phyloP scores from a whole-genome alignment of 2,888 invertebrate species.

The Bellardia bayeri region DNA sequence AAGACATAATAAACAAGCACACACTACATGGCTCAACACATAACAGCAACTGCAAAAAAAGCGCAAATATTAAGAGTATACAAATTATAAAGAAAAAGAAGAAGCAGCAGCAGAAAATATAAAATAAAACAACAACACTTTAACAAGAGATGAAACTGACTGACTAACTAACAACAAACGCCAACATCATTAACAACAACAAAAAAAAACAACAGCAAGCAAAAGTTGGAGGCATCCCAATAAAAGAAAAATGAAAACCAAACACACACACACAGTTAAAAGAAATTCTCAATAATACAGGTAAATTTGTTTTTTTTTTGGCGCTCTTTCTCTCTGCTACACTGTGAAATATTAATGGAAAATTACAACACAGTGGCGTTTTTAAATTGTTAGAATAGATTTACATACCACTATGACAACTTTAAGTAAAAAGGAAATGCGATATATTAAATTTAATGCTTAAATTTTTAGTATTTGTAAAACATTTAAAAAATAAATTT shows the following conservation, averaged over 20 bases:
- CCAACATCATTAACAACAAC: slow-evolving; percentile 49
- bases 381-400: background rate
- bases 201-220: background rate
- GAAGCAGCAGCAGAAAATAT: slow-evolving; percentile 12
- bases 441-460: too few species aligned
- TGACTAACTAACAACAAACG: slow-evolving; percentile 40
- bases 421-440: slow-evolving; percentile 4
- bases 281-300: slow-evolving; percentile 48
- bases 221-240: slow-evolving; percentile 55
- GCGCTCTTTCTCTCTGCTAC: slow-evolving; percentile 19
- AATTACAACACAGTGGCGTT: background rate
- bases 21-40: slow-evolving; percentile 23
- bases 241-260: slow-evolving; percentile 7
- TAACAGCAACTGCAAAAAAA: slow-evolving; percentile 12
- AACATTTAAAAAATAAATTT: too few species aligned
- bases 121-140: slow-evolving; percentile 25
- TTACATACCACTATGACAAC: background rate
- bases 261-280: background rate
- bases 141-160: slow-evolving; percentile 27
- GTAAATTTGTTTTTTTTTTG: slow-evolving; percentile 29
- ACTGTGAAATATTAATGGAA: background rate
- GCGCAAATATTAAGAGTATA: background rate
- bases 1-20: slow-evolving; percentile 1
- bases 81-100: background rate
- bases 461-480: too few species aligned